phyloP scores from a whole-genome alignment of 2,113 vertebrate species.

The Beaufortia kweichowensis region DNA sequence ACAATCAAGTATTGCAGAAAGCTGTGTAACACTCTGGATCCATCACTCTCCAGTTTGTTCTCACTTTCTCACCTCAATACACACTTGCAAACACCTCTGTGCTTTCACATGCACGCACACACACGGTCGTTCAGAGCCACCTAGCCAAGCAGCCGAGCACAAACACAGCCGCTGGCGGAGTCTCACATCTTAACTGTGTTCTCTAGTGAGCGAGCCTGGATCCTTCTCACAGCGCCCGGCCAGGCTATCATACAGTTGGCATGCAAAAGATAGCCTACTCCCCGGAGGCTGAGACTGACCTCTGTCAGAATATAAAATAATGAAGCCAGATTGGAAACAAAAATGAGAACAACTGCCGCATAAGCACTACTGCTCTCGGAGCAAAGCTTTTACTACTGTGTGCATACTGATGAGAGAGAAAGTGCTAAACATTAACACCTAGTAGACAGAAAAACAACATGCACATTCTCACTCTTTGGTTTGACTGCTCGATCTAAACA shows the following conservation, averaged over 20 bases:
- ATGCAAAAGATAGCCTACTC: slow-evolving; percentile 41
- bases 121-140: slow-evolving; percentile 3
- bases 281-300: slow-evolving; percentile 42
- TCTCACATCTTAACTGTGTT: slow-evolving; percentile 11
- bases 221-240: slow-evolving; percentile 12
- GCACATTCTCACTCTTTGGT: neutral
- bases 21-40: neutral
- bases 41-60: slow-evolving; percentile 2
- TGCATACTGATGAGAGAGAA: slow-evolving; percentile 32
- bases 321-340: slow-evolving; percentile 38
- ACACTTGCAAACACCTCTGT: neutral
- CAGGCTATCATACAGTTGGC: slow-evolving; percentile 37
- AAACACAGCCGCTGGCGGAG: slow-evolving; percentile 33
- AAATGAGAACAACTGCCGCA: slow-evolving; percentile 45
- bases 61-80: neutral
- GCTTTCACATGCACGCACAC: neutral
- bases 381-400: neutral
- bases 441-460: slow-evolving; percentile 10
- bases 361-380: slow-evolving; percentile 12
- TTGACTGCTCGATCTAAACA: no score
- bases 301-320: slow-evolving; percentile 48
- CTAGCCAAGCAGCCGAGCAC: slow-evolving; percentile 28
- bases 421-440: neutral
- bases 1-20: neutral
- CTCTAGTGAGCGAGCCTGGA: slow-evolving; percentile 10